Conservation (phyloP, 2,113 vertebrate genomes). For the Sinocyclocheilus maitianheensis region DNA sequence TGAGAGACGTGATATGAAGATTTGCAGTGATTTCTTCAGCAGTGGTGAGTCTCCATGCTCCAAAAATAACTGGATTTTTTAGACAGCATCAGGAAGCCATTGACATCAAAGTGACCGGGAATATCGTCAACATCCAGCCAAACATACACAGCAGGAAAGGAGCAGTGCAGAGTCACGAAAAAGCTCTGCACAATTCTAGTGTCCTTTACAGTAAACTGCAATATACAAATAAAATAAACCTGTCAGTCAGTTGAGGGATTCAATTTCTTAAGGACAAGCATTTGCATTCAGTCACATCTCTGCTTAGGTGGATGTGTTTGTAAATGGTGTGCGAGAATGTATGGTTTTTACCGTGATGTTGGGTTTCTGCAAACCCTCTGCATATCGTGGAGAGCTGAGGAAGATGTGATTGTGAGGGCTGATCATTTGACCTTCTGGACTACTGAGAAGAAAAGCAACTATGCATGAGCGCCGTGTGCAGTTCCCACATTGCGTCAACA, state of each 20-base stretch:
- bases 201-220: conserved; percentile 79
- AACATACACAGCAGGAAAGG: conserved; percentile 83
- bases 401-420: conserved; percentile 85
- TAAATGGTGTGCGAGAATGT: background rate
- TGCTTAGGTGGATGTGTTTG: background rate
- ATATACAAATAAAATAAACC: conserved; percentile 6
- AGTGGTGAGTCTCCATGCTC: conserved; percentile 78
- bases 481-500: conserved; percentile 78
- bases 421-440: conserved; percentile 41
- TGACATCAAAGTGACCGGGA: conserved; percentile 86
- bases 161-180: conserved; percentile 76
- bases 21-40: conserved; percentile 72
- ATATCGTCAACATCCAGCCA: conserved; percentile 86
- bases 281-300: background rate
- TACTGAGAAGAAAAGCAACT: conserved; percentile 80
- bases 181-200: conserved; percentile 58
- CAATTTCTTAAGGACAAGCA: background rate
- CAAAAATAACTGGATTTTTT: conserved; percentile 75
- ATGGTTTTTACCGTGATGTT: conserved; percentile 68
- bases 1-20: conserved; percentile 80
- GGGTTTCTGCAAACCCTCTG: conserved; percentile 76
- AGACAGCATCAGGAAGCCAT: conserved; percentile 89
- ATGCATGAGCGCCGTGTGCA: conserved; percentile 83
- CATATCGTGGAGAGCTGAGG: conserved; percentile 84
- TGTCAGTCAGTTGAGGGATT: background rate